A percentile compares a stretch with the other conserved stretches of the same genome.
Evolutionary conservation across 2,888 invertebrate species (phyloP).

Genomic region (Oscheius sp.): DNA sequence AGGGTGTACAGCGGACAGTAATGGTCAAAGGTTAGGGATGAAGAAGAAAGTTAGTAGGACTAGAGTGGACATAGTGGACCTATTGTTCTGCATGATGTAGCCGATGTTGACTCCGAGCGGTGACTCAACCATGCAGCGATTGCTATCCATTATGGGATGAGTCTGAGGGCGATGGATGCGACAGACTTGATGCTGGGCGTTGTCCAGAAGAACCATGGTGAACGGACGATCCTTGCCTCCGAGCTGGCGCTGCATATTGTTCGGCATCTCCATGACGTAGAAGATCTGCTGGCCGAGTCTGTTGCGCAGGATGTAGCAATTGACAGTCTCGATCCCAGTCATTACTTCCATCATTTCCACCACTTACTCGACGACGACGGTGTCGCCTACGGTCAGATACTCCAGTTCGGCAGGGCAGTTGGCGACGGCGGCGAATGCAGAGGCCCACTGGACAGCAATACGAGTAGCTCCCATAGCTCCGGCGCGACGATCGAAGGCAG

Average conservation of each 20-base stretch:
- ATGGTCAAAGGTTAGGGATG: too few relatives aligned
- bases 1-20: too few relatives aligned
- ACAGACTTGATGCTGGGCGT: not conserved
- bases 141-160: too few relatives aligned
- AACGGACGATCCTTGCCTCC: conserved; percentile 5
- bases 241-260: not conserved
- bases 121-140: not conserved
- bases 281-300: too few relatives aligned
- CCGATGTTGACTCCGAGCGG: conserved; percentile 7
- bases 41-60: too few relatives aligned
- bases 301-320: too few relatives aligned
- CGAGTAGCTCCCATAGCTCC: not conserved
- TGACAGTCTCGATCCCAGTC: too few relatives aligned
- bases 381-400: not conserved
- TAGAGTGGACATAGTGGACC: too few relatives aligned
- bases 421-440: not conserved
- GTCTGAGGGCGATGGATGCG: too few relatives aligned
- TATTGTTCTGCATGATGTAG: not conserved
- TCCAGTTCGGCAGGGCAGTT: not conserved
- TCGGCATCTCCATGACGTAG: too few relatives aligned
- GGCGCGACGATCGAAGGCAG: not conserved
- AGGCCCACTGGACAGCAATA: not conserved
- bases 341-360: too few relatives aligned
- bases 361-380: too few relatives aligned
- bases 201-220: conserved; percentile 2